Evolutionary conservation across 2,888 invertebrate species (phyloP).

Genomic region (Philopedon plagiatum): DNA sequence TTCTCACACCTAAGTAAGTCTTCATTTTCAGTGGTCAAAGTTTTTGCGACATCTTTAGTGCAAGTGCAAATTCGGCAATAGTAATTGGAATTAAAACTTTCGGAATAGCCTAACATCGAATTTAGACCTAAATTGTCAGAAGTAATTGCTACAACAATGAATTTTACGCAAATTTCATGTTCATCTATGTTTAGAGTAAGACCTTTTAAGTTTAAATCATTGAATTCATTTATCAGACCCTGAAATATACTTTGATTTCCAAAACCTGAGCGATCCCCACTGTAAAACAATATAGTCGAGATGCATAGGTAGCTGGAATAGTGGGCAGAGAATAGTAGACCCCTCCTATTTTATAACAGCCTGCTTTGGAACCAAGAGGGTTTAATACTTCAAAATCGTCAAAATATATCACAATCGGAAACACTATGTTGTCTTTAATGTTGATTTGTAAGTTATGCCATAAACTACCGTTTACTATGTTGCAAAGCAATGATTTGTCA

Average conservation of each 20-base stretch:
- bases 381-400: slow-evolving; percentile 54
- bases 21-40: neutral
- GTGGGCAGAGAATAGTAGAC: slow-evolving; percentile 52
- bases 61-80: slow-evolving; percentile 42
- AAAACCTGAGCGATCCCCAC: slow-evolving; percentile 11
- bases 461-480: slow-evolving; percentile 14
- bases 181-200: neutral
- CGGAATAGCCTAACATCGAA: slow-evolving; percentile 37
- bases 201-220: neutral
- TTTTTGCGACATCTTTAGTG: neutral
- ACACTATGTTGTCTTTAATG: slow-evolving; percentile 9
- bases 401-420: slow-evolving; percentile 47
- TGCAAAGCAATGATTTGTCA: slow-evolving; percentile 12
- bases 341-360: slow-evolving; percentile 54
- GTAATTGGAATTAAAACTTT: slow-evolving; percentile 37
- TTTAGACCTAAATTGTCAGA: slow-evolving; percentile 47
- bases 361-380: slow-evolving; percentile 51
- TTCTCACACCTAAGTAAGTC: slow-evolving; percentile 6
- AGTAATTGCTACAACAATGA: slow-evolving; percentile 36
- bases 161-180: slow-evolving; percentile 24
- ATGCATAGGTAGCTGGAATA: slow-evolving; percentile 50
- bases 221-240: slow-evolving; percentile 45
- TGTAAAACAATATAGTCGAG: slow-evolving; percentile 50
- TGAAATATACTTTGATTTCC: neutral
- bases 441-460: slow-evolving; percentile 22